A percentile compares a stretch with the other conserved stretches of the same genome.
These are phyloP conservation scores for Leucoraja ocellata DNA, from an alignment of 2,797 vertebrate species.

Conservation along the genomic window DNA sequence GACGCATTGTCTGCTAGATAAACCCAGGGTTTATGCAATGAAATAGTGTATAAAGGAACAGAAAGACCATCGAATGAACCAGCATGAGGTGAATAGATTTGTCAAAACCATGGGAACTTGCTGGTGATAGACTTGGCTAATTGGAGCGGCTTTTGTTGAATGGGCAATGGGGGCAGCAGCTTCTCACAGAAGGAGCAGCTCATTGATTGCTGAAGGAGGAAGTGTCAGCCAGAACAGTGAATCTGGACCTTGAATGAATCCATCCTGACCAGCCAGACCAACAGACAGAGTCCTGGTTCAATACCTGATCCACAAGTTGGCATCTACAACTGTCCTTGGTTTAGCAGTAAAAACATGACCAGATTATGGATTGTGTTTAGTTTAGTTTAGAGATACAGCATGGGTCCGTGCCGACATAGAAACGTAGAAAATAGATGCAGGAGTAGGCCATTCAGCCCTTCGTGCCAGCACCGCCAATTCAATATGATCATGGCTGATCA, in stretches of 20 bases:
- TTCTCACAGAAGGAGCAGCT: neutral
- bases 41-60: neutral
- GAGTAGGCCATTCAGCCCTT: too few relatives aligned
- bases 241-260: neutral
- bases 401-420: too few relatives aligned
- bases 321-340: neutral
- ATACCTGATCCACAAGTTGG: too few relatives aligned
- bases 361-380: neutral
- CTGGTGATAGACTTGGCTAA: neutral
- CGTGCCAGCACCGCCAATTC: too few relatives aligned
- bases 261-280: neutral
- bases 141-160: neutral
- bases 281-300: neutral
- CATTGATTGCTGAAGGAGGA: neutral
- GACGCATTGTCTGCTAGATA: neutral
- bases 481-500: too few relatives aligned
- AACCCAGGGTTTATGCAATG: neutral
- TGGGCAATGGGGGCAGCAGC: neutral
- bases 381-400: too few relatives aligned
- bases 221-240: neutral
- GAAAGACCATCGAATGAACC: neutral
- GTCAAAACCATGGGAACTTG: neutral
- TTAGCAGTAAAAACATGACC: neutral
- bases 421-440: too few relatives aligned
- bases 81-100: neutral